Percentiles rank a stretch among this genome's conserved stretches.
These are phyloP conservation scores for Anodontia alba DNA, from an alignment of 2,888 invertebrate species.

Conservation along the genomic window DNA sequence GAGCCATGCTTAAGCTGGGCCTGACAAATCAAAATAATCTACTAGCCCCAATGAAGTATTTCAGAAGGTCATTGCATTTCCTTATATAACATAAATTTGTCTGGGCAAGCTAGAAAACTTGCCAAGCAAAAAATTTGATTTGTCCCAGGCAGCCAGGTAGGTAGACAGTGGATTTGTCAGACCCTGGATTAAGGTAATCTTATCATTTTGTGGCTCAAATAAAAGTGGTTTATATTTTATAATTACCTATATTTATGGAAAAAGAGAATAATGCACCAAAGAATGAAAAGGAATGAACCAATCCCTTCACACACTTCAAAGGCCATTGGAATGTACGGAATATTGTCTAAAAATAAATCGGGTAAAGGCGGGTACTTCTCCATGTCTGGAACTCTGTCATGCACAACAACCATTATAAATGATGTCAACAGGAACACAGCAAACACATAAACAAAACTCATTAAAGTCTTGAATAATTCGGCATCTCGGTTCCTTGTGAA, in stretches of 20 bases:
- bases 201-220: too few species aligned
- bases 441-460: slow-evolving; percentile 84
- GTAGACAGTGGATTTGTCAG: too few species aligned
- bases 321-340: slow-evolving; percentile 99
- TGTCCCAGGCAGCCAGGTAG: too few species aligned
- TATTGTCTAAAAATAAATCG: slow-evolving; percentile 98
- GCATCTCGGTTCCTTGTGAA: slow-evolving; percentile 88
- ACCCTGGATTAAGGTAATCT: too few species aligned
- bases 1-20: too few species aligned
- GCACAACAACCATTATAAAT: slow-evolving; percentile 99
- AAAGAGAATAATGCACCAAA: slow-evolving; percentile 95
- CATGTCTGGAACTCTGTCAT: slow-evolving; percentile 97
- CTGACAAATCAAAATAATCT: too few species aligned
- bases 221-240: too few species aligned
- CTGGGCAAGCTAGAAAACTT: too few species aligned
- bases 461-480: slow-evolving; percentile 88
- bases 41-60: too few species aligned
- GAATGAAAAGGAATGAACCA: slow-evolving; percentile 93
- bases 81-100: too few species aligned
- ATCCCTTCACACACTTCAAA: slow-evolving; percentile 99
- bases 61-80: too few species aligned
- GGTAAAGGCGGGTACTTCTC: slow-evolving; percentile 99
- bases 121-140: too few species aligned
- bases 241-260: slow-evolving; percentile 98
- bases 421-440: slow-evolving; percentile 82